phyloP scores from a whole-genome alignment of 2,113 vertebrate genomes.

The Callipepla squamata region DNA sequence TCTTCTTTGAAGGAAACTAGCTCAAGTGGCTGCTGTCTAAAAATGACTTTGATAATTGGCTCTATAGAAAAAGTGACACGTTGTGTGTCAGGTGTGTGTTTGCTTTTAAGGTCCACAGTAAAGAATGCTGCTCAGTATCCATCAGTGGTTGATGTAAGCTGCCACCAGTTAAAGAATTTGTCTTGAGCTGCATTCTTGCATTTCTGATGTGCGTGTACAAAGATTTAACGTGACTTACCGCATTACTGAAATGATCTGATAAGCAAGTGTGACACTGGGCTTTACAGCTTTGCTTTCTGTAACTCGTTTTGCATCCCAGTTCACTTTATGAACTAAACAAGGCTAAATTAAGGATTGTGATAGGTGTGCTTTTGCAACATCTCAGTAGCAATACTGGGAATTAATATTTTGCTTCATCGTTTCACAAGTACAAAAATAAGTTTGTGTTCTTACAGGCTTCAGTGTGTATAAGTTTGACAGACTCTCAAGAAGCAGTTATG shows the following conservation, averaged over 20 bases:
- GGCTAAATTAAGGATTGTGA: neutral
- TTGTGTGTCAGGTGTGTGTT: slow-evolving; percentile 32
- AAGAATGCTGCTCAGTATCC: slow-evolving; percentile 62
- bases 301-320: slow-evolving; percentile 39
- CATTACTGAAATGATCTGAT: slow-evolving; percentile 55
- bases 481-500: neutral
- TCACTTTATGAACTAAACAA: slow-evolving; percentile 44
- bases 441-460: neutral
- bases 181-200: slow-evolving; percentile 57
- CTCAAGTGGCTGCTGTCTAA: slow-evolving; percentile 23
- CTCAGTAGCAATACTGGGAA: neutral
- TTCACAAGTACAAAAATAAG: neutral
- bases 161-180: slow-evolving; percentile 59
- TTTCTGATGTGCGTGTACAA: slow-evolving; percentile 60
- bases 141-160: slow-evolving; percentile 47
- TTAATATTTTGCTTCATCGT: neutral
- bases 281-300: slow-evolving; percentile 39
- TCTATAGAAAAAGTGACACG: slow-evolving; percentile 36
- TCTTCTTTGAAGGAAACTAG: neutral
- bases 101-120: slow-evolving; percentile 49
- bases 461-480: neutral
- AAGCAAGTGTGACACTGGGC: slow-evolving; percentile 52
- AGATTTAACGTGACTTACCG: slow-evolving; percentile 51
- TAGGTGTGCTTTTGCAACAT: neutral
- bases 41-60: slow-evolving; percentile 64